These are phyloP conservation scores for Ypsolopha scabrella DNA, from an alignment of 2,888 invertebrate genomes.

Conservation along the genomic window DNA sequence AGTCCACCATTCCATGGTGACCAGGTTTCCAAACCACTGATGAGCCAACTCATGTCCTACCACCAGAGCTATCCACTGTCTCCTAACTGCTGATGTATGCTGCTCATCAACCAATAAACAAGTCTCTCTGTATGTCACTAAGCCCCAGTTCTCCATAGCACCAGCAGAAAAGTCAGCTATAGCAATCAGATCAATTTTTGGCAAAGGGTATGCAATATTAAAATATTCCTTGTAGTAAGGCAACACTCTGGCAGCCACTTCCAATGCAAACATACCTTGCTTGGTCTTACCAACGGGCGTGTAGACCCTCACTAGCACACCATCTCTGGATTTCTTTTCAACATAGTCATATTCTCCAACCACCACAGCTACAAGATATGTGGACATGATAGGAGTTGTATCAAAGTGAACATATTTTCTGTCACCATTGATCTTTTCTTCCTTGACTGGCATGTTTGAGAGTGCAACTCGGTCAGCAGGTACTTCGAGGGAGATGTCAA, in stretches of 20 bases:
- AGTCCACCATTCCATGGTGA: constrained; percentile 99
- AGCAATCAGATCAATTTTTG: constrained; percentile 96
- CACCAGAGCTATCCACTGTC: constrained; percentile 89
- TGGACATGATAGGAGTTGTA: constrained; percentile 93
- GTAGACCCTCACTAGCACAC: constrained; percentile 84
- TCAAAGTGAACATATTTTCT: constrained; percentile 77
- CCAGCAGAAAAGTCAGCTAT: constrained; percentile 96
- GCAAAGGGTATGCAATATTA: constrained; percentile 93
- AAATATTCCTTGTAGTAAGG: constrained; percentile 97
- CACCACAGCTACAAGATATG: constrained; percentile 93
- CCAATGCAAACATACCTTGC: constrained; percentile 91
- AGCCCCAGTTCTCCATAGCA: constrained; percentile 99
- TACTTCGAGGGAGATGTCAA: constrained; percentile 88
- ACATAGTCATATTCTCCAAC: constrained; percentile 96
- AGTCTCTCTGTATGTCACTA: constrained; percentile 93
- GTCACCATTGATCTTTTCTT: constrained; percentile 50
- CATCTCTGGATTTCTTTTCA: constrained; percentile 85
- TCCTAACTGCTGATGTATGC: constrained; percentile 86
- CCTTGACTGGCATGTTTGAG: constrained; percentile 89
- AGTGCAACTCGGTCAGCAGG: constrained; percentile 86
- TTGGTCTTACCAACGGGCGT: constrained; percentile 92
- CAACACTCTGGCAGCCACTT: constrained; percentile 91
- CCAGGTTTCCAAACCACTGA: constrained; percentile 98
- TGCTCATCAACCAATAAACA: constrained; percentile 90
- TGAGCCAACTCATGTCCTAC: constrained; percentile 95